Conservation (phyloP, 2,113 vertebrate genomes). For the Chlamydotis undulata region DNA sequence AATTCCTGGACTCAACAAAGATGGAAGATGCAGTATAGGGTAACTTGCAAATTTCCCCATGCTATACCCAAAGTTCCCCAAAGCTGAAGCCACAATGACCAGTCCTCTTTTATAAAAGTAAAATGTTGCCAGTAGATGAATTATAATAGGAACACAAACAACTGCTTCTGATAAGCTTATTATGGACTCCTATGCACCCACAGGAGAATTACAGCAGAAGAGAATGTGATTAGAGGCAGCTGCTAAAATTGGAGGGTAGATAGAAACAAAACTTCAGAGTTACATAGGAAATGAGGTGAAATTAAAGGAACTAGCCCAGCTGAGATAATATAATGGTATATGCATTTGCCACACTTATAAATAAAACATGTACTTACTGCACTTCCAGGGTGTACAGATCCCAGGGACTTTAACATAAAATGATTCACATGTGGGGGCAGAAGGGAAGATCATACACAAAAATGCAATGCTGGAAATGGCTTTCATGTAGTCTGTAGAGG, state of each 20-base stretch:
- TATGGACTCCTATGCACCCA: not conserved
- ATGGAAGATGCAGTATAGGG: not conserved
- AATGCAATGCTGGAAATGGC: not conserved
- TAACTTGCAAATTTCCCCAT: not conserved
- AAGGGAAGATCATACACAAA: not conserved
- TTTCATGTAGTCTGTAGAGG: not conserved
- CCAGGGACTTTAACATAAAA: not conserved
- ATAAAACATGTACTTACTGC: slow-evolving; percentile 38
- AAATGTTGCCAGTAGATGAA: not conserved
- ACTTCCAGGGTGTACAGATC: not conserved
- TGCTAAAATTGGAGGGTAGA: slow-evolving; percentile 12
- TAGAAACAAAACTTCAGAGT: slow-evolving; percentile 19
- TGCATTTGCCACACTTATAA: slow-evolving; percentile 13
- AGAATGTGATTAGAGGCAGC: slow-evolving; percentile 3
- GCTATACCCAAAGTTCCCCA: not conserved
- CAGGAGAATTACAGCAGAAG: not conserved
- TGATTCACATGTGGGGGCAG: not conserved
- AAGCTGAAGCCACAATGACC: not conserved
- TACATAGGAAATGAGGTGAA: slow-evolving; percentile 14
- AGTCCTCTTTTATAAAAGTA: not conserved
- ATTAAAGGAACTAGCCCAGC: not conserved
- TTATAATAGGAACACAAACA: not conserved
- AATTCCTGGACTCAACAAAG: not conserved
- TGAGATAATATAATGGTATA: slow-evolving; percentile 40
- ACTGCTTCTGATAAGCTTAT: slow-evolving; percentile 10